phyloP scores from a whole-genome alignment of 2,113 vertebrate genomes.

The Mesembrinibis cayennensis region DNA sequence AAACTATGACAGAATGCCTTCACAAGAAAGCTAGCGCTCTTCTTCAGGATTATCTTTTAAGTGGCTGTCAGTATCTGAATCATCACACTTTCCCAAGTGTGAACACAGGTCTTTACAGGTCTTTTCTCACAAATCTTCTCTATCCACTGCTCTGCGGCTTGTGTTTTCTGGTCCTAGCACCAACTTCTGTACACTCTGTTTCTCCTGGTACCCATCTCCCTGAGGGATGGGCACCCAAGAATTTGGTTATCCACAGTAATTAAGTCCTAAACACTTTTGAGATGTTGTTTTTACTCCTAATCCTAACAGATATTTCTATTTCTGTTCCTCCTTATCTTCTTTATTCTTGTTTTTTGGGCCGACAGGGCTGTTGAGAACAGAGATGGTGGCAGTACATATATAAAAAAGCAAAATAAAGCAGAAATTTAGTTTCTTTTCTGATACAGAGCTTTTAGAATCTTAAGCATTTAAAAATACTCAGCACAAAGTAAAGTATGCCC shows the following conservation, averaged over 20 bases:
- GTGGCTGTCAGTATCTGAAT: constrained; percentile 16
- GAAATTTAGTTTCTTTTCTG: background rate
- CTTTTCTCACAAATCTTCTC: constrained; percentile 3
- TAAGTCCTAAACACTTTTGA: background rate
- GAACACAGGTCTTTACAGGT: background rate
- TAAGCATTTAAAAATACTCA: background rate
- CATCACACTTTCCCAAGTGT: constrained; percentile 8
- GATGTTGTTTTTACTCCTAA: background rate
- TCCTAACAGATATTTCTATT: background rate
- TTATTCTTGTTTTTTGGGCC: background rate
- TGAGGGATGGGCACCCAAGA: background rate
- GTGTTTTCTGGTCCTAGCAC: background rate
- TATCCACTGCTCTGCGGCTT: background rate
- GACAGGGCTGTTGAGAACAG: background rate
- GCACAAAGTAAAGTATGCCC: background rate
- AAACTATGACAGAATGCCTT: background rate
- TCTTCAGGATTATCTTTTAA: constrained; percentile 15
- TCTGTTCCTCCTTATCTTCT: background rate
- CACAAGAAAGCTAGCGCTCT: background rate
- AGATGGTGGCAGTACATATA: background rate
- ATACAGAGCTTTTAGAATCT: background rate
- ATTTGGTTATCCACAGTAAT: background rate
- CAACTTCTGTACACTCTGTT: background rate
- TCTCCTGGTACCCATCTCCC: background rate
- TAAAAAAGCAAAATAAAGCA: background rate